Evolutionary conservation across 2,113 vertebrate species (phyloP).

Genomic region (Paralichthys olivaceus): DNA sequence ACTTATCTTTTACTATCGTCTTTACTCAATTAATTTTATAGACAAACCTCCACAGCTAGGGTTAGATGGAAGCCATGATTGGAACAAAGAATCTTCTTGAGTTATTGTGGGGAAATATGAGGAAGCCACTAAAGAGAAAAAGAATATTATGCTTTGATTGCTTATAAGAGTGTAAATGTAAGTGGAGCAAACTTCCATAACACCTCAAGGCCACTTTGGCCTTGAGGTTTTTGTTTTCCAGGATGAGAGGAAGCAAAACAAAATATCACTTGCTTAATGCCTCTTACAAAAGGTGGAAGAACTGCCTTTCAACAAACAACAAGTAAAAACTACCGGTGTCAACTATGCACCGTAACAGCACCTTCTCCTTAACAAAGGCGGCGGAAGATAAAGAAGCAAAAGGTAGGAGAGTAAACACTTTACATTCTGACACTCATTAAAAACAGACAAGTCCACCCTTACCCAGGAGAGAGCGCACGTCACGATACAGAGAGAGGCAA

Average conservation of each 20-base stretch:
- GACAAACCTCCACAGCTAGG: too few relatives aligned
- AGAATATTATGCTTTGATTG: neutral
- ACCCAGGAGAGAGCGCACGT: conserved; percentile 53
- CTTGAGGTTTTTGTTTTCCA: conserved; percentile 33
- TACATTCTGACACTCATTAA: conserved; percentile 75
- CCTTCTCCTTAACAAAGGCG: conserved; percentile 53
- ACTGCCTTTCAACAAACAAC: conserved; percentile 46
- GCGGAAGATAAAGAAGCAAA: conserved; percentile 56
- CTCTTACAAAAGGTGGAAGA: conserved; percentile 25
- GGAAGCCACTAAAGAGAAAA: too few relatives aligned
- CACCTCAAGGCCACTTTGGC: conserved; percentile 29
- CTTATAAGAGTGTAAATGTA: too few relatives aligned
- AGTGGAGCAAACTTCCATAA: conserved; percentile 18
- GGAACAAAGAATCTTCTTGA: too few relatives aligned
- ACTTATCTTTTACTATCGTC: too few relatives aligned
- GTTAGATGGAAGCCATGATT: too few relatives aligned
- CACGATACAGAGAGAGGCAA: conserved; percentile 70
- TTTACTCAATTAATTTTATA: too few relatives aligned
- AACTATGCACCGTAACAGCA: conserved; percentile 22
- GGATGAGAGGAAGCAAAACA: conserved; percentile 16
- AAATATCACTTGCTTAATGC: conserved; percentile 22
- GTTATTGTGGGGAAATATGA: too few relatives aligned
- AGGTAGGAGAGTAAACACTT: conserved; percentile 73
- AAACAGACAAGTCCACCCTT: conserved; percentile 62
- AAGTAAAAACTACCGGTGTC: conserved; percentile 36